Evolutionary conservation across 2,113 vertebrate genomes (phyloP), one percentile per base, ranked within the genome.

Genomic region (Lasiurus cinereus): DNA sequence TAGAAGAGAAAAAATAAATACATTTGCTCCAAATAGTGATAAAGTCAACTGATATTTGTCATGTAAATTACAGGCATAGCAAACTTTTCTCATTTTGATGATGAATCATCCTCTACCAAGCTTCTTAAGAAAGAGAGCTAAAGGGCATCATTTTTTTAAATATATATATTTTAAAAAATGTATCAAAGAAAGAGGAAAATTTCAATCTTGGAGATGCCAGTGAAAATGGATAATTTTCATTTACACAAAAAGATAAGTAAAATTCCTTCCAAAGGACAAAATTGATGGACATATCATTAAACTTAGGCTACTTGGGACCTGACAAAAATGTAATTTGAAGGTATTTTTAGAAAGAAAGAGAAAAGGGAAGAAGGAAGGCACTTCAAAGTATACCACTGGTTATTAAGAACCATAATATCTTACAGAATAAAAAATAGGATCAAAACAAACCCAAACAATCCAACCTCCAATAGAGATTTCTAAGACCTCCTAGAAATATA

Each of bases 41-140:
- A 93, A 91, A 92, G 86, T 62, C 69, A 89, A 88, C 50, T 88
- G 59, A 10, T 77, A 93, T 87, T 95, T 86, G n/a, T 88, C 39
- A 95, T 72, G 74, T 77, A 94, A 94, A 95, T 91, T 78, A 88
- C 27, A 89, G 64, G 39, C 16, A 54, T 8, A 79, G 21, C 54
- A 88, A 95, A 77, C 3, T 19, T 77, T 70, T 83, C 52, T 94
- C 43, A 76, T 80, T 89, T 78, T 95, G 36, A 83, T 86, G 48
- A 96, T 96, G 70, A 95, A 83, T 94, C 52, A 77, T 85, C 43
- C 21, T 64, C n/a, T 54, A 72, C 13, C 46, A 95, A 67, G 22
- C 24, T 76, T 90, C 36, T 80, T 87, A 74, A 92, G 69, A 86
- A 96, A 84, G 9, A 56, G 59, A 90, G 31, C 21, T 36, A 93